phyloP scores from a whole-genome alignment of 2,797 vertebrate species.

The Poeciliopsis paucimaculata region DNA sequence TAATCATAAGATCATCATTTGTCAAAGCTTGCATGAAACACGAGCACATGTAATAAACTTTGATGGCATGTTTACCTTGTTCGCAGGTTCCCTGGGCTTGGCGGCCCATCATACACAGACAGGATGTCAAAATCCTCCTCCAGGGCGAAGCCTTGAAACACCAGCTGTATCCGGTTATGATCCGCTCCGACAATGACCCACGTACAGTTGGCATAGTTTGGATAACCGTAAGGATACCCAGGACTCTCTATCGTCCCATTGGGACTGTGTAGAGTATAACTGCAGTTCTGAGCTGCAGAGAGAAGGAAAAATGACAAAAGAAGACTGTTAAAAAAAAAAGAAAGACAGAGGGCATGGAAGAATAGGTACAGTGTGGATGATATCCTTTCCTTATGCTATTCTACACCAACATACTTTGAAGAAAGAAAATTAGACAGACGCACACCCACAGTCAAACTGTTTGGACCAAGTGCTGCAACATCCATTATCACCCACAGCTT shows the following conservation, averaged over 20 bases:
- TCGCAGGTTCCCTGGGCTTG: conserved; percentile 90
- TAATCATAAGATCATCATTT: background rate
- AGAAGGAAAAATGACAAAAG: conserved; percentile 36
- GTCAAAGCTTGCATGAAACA: background rate
- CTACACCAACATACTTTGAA: conserved; percentile 5
- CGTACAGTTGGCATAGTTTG: conserved; percentile 99
- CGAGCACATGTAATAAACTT: background rate
- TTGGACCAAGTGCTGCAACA: conserved; percentile 42
- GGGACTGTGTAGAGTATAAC: conserved; percentile 89
- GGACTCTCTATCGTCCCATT: conserved; percentile 98
- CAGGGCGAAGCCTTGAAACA: conserved; percentile 97
- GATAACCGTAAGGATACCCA: conserved; percentile 97
- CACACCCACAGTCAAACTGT: conserved; percentile 42
- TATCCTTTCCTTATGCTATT: background rate
- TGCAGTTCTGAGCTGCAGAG: conserved; percentile 94
- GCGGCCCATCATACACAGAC: conserved; percentile 93
- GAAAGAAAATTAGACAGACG: conserved; percentile 25
- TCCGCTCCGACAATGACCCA: conserved; percentile 95
- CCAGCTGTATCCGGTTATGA: conserved; percentile 96
- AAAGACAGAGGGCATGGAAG: conserved; percentile 13
- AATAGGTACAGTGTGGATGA: background rate
- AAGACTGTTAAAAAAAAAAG: conserved; percentile 15
- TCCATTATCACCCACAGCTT: conserved; percentile 59
- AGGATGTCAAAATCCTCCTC: conserved; percentile 98
- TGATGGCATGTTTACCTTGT: conserved; percentile 83